Percentiles rank a stretch among this genome's conserved stretches.
phyloP scores from a whole-genome alignment of 2,888 invertebrate genomes.

The Fragum sueziense region DNA sequence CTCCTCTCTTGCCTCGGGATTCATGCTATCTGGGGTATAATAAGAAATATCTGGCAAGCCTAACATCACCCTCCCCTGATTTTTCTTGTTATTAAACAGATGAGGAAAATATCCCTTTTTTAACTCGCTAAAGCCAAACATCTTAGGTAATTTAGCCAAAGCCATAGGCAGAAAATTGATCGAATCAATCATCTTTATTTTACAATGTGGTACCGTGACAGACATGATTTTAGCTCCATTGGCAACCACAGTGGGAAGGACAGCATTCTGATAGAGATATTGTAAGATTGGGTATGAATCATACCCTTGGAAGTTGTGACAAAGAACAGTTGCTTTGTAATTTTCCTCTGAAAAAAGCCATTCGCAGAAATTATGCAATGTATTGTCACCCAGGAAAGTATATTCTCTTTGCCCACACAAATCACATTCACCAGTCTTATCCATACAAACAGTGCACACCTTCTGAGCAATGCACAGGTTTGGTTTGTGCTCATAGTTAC shows the following conservation, averaged over 20 bases:
- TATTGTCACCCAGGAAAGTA: slow-evolving; percentile 15
- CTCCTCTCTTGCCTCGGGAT: slow-evolving; percentile 30
- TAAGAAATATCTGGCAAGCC: slow-evolving; percentile 30
- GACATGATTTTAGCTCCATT: slow-evolving; percentile 50
- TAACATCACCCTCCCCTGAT: slow-evolving; percentile 27
- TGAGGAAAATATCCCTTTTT: slow-evolving; percentile 54
- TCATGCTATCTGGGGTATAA: slow-evolving; percentile 44
- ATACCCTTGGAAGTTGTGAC: slow-evolving; percentile 44
- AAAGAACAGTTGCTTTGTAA: slow-evolving; percentile 22
- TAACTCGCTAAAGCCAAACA: slow-evolving; percentile 49
- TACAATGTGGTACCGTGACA: slow-evolving; percentile 28
- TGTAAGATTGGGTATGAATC: slow-evolving; percentile 50
- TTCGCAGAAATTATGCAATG: slow-evolving; percentile 15
- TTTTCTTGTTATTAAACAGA: slow-evolving; percentile 37
- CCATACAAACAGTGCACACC: slow-evolving; percentile 34
- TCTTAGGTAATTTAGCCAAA: slow-evolving; percentile 45
- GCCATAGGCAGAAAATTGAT: slow-evolving; percentile 55
- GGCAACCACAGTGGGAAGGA: slow-evolving; percentile 35
- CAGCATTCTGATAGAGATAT: slow-evolving; percentile 44
- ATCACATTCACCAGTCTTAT: slow-evolving; percentile 6
- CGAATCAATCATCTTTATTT: slow-evolving; percentile 51
- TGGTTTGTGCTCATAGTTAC: slow-evolving; percentile 32
- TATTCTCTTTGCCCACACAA: slow-evolving; percentile 19
- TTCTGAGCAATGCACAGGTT: slow-evolving; percentile 46
- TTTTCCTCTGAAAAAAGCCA: slow-evolving; percentile 42